Evolutionary conservation across 2,113 vertebrate genomes (phyloP).

Genomic region (Aptenodytes patagonicus): DNA sequence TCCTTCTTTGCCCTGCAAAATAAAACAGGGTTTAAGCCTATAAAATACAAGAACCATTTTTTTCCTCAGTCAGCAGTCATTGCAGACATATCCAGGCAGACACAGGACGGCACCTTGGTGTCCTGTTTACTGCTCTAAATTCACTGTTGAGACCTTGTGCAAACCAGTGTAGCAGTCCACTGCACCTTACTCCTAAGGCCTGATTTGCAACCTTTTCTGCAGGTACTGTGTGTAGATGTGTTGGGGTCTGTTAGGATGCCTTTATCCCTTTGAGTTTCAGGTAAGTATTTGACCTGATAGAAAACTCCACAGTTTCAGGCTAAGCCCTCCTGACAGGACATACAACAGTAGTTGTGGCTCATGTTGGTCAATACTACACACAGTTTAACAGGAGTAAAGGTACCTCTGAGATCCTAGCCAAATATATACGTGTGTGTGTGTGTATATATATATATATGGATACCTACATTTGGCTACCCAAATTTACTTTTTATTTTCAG

Average conservation of each 20-base stretch:
- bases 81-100: not conserved
- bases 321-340: not conserved
- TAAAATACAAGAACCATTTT: not conserved
- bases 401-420: not conserved
- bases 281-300: not conserved
- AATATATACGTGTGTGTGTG: accelerated
- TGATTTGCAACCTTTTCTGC: not conserved
- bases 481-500: constrained; percentile 19
- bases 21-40: not conserved
- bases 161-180: not conserved
- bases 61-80: not conserved
- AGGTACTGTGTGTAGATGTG: not conserved
- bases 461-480: not conserved
- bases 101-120: not conserved
- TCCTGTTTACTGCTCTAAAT: not conserved
- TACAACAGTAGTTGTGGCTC: not conserved
- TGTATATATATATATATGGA: not conserved
- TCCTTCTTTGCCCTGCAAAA: constrained; percentile 85
- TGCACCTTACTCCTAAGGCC: not conserved
- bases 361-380: not conserved
- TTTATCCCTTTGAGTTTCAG: not conserved
- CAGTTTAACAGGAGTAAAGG: not conserved
- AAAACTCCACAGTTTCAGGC: not conserved
- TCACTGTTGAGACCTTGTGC: not conserved
- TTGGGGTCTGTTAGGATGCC: not conserved